These are phyloP conservation scores for Ciconia maguari DNA, from an alignment of 2,113 vertebrate genomes.

Conservation along the genomic window DNA sequence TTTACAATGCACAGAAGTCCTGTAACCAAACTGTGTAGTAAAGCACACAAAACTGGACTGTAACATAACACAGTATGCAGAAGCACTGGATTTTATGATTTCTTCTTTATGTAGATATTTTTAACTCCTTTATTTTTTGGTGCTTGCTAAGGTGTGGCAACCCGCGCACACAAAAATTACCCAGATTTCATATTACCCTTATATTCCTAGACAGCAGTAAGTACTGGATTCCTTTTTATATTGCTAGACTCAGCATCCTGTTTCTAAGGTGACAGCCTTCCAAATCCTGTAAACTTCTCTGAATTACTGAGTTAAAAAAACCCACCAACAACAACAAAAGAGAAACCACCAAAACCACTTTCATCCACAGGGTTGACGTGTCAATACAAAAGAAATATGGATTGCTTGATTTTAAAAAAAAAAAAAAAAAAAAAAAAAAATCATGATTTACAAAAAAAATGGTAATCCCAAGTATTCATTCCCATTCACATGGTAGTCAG, in stretches of 20 bases:
- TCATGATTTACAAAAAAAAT: conserved; percentile 65
- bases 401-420: conserved; percentile 22
- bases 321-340: neutral
- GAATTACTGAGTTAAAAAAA: conserved; percentile 61
- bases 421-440: conserved; percentile 1
- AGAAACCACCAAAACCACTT: neutral
- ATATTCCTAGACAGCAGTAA: conserved; percentile 72
- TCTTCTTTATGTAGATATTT: conserved; percentile 62
- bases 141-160: conserved; percentile 74
- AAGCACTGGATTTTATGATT: conserved; percentile 73
- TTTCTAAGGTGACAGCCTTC: conserved; percentile 66
- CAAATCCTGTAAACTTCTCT: conserved; percentile 61
- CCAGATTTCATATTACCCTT: conserved; percentile 45
- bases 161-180: conserved; percentile 53
- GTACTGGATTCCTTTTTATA: conserved; percentile 68
- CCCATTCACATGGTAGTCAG: conserved; percentile 56
- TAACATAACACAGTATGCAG: conserved; percentile 82
- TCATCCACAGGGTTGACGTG: conserved; percentile 70
- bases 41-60: conserved; percentile 93
- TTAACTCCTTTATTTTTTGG: conserved; percentile 74
- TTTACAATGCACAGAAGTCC: conserved; percentile 99
- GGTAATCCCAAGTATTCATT: conserved; percentile 55
- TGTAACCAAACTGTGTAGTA: conserved; percentile 95
- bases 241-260: conserved; percentile 65
- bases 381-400: conserved; percentile 63